Base-by-base conservation (phyloP, 2,888 invertebrate genomes). In the Dryomyza anilis region DNA sequence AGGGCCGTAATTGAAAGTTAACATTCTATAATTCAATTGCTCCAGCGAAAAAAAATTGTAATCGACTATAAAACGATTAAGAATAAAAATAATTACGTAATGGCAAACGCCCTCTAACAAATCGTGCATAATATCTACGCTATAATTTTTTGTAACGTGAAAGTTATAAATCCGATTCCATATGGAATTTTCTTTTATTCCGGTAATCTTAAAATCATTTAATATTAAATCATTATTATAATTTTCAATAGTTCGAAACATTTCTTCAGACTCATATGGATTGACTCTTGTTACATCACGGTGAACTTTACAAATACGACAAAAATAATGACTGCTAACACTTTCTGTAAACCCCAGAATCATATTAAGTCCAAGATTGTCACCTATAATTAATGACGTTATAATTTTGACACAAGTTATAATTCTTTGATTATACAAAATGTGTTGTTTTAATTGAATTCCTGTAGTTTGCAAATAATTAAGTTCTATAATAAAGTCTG, bases 91-190 rank as follows among this genome's bases (percentile, higher is more conserved):
- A 23, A 63, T 16, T 1, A 33, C 61, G 36, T 65, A 65, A 23
- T 64, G 64, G 16, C 58, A 64, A 12, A 64, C 58, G n/a, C 64
- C 58, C 25, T 64, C 59, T n/a, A 65, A 16, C 14, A 55, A 16
- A n/a, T 65, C 65, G n/a, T 65, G 60, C 61, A 65, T 65, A n/a
- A 60, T 48, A 27, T 65, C 60, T 46, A 65, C 60, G n/a, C 60
- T 33, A 46, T 36, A 65, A 57, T 65, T 65, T 14, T 43, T 30
- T 30, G 66, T 66, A 7, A 66, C 63, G 43, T 66, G 65, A 52
- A 66, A 62, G 19, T 48, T 46, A 10, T 25, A 14, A 1, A 65
- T 16, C 3, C 36, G 56, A 56, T 65, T 65, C 65, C 65, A 65
- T 21, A 66, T 45, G 0, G 65, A 66, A 19, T 8, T 46, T 63